These are phyloP conservation scores for Pantherophis guttatus DNA, from an alignment of 2,113 vertebrate species.

Conservation along the genomic window DNA sequence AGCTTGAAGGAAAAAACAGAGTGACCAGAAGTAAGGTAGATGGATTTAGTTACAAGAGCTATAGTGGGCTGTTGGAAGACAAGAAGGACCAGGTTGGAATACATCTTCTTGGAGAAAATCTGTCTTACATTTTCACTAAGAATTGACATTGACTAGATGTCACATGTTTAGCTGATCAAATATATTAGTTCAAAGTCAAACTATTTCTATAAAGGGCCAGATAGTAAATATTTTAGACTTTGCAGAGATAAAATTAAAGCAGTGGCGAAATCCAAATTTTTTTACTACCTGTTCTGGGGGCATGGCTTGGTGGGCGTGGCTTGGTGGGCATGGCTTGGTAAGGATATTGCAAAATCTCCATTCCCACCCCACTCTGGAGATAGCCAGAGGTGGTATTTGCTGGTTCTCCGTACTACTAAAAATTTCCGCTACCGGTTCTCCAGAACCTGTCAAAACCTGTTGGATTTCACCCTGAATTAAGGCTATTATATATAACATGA, in stretches of 20 bases:
- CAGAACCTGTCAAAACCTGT: no score
- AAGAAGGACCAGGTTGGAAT: background rate
- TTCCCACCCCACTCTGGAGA: no score
- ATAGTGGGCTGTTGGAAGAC: background rate
- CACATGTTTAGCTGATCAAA: background rate
- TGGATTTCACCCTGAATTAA: no score
- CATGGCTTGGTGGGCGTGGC: no score
- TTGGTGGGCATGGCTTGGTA: no score
- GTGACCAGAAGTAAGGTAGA: background rate
- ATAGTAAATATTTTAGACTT: background rate
- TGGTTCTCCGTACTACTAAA: no score
- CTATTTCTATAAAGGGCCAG: background rate
- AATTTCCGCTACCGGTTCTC: no score
- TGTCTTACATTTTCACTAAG: background rate
- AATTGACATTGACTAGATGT: background rate
- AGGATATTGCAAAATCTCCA: no score
- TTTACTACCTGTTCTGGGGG: no score
- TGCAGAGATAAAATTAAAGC: background rate
- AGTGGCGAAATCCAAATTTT: no score
- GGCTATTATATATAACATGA: no score
- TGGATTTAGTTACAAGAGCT: background rate
- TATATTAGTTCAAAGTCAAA: background rate
- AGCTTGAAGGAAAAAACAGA: background rate
- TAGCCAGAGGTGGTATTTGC: no score
- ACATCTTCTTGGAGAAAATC: background rate